Base-by-base conservation (phyloP, 2,888 invertebrate species). In the Temnothorax ravouxi region DNA sequence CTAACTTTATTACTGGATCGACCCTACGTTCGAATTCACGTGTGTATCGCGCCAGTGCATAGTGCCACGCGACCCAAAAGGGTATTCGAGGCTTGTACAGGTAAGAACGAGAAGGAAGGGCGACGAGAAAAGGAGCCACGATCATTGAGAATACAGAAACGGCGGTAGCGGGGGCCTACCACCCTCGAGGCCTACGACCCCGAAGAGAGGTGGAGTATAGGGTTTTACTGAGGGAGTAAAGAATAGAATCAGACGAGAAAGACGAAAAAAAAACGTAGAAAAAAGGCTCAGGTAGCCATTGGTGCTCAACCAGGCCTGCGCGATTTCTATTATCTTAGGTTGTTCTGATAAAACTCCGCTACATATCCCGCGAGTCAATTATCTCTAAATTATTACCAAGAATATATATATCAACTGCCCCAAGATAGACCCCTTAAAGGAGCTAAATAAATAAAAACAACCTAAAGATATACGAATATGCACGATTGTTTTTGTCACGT, bases 21-120 rank as follows among this genome's bases (percentile, higher is more conserved):
- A 18, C 86, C 88, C 88, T 86, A 89, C 74, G 86, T 75, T 84
- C 83, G 77, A 86, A 91, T 88, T 91, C 84, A 88, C 86, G 87
- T 89, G 86, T 75, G 83, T 75, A 88, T 84, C 89, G 76, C 85
- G 89, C 89, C 88, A 88, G 91, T 92, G 91, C 90, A 90, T 84
- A 79, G 91, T 91, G 94, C 94, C 94, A 94, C 94, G 94, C 94
- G 94, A 93, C 94, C 91, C 90, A 89, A 91, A 90, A 90, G 92
- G 92, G 92, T 91, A 90, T 88, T 87, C 88, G 83, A 82, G 64
- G 84, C 85, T 88, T 88, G 87, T 88, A 88, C 92, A 93, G 92
- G 93, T 93, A 92, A 88, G 86, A 87, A 74, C 76, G 84, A 86
- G 76, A 87, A 86, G 76, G 84, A 8, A 54, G 81, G 83, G 84